Conservation (phyloP, 2,113 vertebrate genomes). For the Osmerus mordax region DNA sequence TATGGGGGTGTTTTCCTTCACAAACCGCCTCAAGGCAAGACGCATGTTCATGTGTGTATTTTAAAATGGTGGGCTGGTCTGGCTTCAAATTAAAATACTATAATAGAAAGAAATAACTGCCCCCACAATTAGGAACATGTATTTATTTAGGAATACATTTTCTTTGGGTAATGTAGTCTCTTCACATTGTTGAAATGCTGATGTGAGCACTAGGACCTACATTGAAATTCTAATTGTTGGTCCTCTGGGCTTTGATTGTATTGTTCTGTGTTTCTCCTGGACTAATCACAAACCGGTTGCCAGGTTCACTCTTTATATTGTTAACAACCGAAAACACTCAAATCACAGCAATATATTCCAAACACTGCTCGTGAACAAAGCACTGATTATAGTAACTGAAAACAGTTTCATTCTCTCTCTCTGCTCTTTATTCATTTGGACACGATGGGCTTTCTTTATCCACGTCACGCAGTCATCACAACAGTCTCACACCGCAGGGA, state of each 20-base stretch:
- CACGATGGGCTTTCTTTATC: too few species aligned
- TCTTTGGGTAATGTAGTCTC: background rate
- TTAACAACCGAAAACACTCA: background rate
- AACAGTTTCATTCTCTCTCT: background rate
- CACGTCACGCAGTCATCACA: too few species aligned
- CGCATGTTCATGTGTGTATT: slow-evolving; percentile 5
- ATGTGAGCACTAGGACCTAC: slow-evolving; percentile 1
- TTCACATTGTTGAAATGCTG: slow-evolving; percentile 6
- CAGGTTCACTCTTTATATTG: background rate
- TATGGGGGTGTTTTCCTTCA: too few species aligned
- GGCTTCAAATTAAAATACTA: slow-evolving; percentile 6
- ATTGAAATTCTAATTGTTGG: background rate
- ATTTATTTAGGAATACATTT: background rate
- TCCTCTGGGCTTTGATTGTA: background rate
- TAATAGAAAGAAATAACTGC: background rate
- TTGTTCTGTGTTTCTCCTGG: background rate
- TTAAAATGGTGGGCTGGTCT: slow-evolving; percentile 2
- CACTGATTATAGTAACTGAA: background rate
- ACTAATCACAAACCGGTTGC: background rate
- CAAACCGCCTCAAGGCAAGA: background rate
- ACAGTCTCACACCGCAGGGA: background rate
- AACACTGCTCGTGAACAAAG: background rate
- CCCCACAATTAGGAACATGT: background rate
- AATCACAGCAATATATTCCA: background rate
- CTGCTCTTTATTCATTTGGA: background rate